Evolutionary conservation across 2,113 vertebrate species (phyloP).

Genomic region (Mustela lutreola): DNA sequence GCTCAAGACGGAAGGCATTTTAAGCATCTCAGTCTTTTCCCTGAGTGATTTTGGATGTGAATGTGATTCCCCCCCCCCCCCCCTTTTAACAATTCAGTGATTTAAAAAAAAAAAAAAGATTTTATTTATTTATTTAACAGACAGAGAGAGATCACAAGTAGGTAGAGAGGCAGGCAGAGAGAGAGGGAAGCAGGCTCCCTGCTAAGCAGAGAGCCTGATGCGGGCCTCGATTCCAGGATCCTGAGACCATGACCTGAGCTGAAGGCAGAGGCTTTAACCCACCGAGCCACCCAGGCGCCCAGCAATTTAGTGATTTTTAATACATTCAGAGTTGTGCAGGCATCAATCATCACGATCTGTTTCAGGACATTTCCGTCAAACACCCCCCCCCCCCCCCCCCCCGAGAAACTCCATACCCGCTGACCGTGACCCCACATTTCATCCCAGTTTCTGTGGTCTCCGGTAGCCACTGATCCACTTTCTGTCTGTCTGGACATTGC

Average conservation of each 20-base stretch:
- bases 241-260: no score
- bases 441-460: neutral
- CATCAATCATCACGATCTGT: neutral
- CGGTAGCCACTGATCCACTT: neutral
- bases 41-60: slow-evolving; percentile 62
- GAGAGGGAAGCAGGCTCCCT: no score
- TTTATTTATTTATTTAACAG: no score
- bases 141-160: no score
- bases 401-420: neutral
- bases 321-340: slow-evolving; percentile 38
- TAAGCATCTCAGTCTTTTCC: slow-evolving; percentile 27
- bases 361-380: slow-evolving; percentile 45
- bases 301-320: slow-evolving; percentile 43
- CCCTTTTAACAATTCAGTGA: neutral
- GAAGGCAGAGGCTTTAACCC: no score
- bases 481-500: slow-evolving; percentile 5
- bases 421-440: neutral
- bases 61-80: neutral
- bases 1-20: slow-evolving; percentile 52
- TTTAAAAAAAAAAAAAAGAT: neutral
- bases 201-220: no score
- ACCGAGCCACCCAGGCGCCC: no score
- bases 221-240: no score
- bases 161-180: no score
- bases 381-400: neutral